These are phyloP conservation scores for Cephus pygmeus DNA, from an alignment of 2,888 invertebrate genomes.

Conservation along the genomic window DNA sequence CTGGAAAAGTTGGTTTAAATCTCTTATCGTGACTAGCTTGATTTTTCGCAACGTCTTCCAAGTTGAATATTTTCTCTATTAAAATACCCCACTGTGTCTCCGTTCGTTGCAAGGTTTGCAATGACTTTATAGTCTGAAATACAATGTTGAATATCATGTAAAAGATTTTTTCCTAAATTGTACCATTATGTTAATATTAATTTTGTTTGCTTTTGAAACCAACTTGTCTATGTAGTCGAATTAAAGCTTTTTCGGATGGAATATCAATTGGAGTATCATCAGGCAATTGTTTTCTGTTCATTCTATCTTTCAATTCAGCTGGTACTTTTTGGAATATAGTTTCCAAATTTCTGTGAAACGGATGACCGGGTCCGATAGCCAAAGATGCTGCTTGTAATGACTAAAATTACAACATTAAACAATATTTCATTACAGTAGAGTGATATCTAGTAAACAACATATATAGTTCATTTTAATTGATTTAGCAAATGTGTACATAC, in stretches of 20 bases:
- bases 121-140: slow-evolving; percentile 81
- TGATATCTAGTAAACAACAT: neutral
- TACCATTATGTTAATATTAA: slow-evolving; percentile 7
- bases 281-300: slow-evolving; percentile 73
- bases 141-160: slow-evolving; percentile 2
- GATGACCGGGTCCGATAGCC: slow-evolving; percentile 80
- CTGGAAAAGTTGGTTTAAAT: slow-evolving; percentile 79
- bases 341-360: slow-evolving; percentile 83
- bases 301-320: slow-evolving; percentile 78
- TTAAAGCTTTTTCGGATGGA: slow-evolving; percentile 86
- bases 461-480: neutral
- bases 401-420: slow-evolving; percentile 63
- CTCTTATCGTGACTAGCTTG: slow-evolving; percentile 71
- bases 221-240: slow-evolving; percentile 92
- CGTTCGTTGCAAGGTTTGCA: slow-evolving; percentile 92
- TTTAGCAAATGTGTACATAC: slow-evolving; percentile 66
- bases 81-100: slow-evolving; percentile 94
- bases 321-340: slow-evolving; percentile 92
- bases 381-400: slow-evolving; percentile 86
- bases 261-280: slow-evolving; percentile 73
- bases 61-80: slow-evolving; percentile 80
- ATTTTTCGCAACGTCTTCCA: slow-evolving; percentile 91
- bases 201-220: slow-evolving; percentile 18
- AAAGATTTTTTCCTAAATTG: slow-evolving; percentile 7
- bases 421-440: neutral